Conservation (phyloP, 1,140 invertebrate species). For the Hestina assimilis region DNA sequence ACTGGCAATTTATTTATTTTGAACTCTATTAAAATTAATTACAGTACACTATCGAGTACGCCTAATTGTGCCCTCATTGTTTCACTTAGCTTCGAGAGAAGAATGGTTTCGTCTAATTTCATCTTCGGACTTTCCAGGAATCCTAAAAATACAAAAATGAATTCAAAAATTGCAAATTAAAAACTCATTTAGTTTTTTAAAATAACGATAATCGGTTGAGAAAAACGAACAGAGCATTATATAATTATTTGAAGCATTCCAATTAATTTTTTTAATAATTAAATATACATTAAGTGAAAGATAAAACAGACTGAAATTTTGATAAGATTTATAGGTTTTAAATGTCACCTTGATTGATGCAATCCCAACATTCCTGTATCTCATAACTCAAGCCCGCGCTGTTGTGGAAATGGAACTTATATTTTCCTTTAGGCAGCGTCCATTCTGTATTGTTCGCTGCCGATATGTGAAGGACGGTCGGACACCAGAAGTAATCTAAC, state of each 20-base stretch:
- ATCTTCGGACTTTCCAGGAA: conserved; percentile 83
- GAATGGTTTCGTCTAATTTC: conserved; percentile 80
- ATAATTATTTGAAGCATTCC: no score
- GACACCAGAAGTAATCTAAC: conserved; percentile 79
- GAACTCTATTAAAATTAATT: conserved; percentile 16
- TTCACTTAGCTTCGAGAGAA: conserved; percentile 83
- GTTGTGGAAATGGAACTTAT: conserved; percentile 82
- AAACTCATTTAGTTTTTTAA: no score
- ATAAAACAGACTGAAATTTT: not conserved
- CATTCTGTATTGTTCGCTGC: conserved; percentile 76
- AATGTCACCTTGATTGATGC: conserved; percentile 56
- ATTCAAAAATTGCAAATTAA: no score
- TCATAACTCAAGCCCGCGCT: conserved; percentile 84
- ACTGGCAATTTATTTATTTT: conserved; percentile 35
- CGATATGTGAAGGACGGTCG: conserved; percentile 68
- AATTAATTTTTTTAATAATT: no score
- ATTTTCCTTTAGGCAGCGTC: conserved; percentile 75
- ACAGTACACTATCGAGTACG: conserved; percentile 68
- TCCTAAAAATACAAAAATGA: no score
- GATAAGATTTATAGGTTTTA: not conserved
- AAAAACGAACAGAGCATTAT: no score
- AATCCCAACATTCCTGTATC: conserved; percentile 80
- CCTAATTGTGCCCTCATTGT: conserved; percentile 83
- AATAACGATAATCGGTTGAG: no score
- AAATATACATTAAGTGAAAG: not conserved